These are phyloP conservation scores for Xylota sylvarum DNA, from an alignment of 2,888 invertebrate genomes.

Conservation along the genomic window DNA sequence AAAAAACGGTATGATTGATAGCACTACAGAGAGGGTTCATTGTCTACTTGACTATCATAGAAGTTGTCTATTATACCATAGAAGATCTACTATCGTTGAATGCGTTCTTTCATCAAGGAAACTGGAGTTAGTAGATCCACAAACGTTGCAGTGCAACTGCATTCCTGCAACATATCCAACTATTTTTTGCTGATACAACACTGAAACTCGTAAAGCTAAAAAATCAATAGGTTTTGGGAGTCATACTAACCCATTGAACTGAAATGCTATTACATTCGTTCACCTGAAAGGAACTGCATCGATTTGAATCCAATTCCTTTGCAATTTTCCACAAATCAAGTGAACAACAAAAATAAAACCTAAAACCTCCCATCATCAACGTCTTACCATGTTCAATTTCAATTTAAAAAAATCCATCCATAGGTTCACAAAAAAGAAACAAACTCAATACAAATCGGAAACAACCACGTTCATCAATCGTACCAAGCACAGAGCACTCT, in stretches of 20 bases:
- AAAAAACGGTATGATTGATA: no score
- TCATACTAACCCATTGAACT: background rate
- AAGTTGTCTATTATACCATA: no score
- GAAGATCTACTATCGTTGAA: no score
- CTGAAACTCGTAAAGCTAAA: no score
- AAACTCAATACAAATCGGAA: conserved; percentile 31
- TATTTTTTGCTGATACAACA: no score
- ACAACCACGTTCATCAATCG: conserved; percentile 12
- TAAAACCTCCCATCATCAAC: background rate
- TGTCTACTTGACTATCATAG: no score
- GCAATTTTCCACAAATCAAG: background rate
- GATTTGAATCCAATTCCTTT: background rate
- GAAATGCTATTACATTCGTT: background rate
- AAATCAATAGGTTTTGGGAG: no score
- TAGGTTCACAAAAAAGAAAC: background rate
- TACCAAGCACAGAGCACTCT: background rate
- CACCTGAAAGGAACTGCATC: background rate
- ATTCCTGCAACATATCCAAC: no score
- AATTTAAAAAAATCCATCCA: background rate
- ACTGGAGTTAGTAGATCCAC: no score
- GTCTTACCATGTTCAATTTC: background rate
- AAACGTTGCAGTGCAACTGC: no score
- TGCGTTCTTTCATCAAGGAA: no score
- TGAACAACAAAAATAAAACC: background rate
- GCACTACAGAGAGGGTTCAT: no score